Evolutionary conservation across 1,140 invertebrate species (phyloP).

Genomic region (Hypsibius dujardini): DNA sequence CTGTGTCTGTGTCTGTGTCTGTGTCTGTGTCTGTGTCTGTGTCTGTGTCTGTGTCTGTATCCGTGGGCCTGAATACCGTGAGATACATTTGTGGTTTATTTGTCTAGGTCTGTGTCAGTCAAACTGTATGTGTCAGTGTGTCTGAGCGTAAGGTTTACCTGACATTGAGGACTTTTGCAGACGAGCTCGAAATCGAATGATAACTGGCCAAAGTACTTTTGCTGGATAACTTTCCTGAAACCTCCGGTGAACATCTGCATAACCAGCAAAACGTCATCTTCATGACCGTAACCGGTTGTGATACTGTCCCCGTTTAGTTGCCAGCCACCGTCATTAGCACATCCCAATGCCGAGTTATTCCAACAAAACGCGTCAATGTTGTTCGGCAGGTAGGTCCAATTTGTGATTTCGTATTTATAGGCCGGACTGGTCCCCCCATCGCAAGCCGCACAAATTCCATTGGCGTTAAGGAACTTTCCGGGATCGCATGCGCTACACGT

Average conservation of each 20-base stretch:
- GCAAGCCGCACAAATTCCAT: slow-evolving; percentile 36
- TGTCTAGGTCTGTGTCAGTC: no score
- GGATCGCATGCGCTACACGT: slow-evolving; percentile 34
- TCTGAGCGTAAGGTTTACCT: background rate
- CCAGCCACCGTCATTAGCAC: slow-evolving; percentile 33
- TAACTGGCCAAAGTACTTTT: background rate
- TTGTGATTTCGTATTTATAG: slow-evolving; percentile 36
- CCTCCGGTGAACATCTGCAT: slow-evolving; percentile 36
- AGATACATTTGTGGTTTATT: no score
- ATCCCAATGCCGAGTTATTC: slow-evolving; percentile 20
- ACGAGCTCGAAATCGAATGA: background rate
- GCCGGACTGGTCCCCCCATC: slow-evolving; percentile 39
- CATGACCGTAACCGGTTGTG: slow-evolving; percentile 33
- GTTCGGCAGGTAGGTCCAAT: slow-evolving; percentile 40
- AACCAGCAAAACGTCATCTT: slow-evolving; percentile 36
- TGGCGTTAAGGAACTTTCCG: slow-evolving; percentile 25
- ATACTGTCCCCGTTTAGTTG: slow-evolving; percentile 35
- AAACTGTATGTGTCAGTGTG: no score
- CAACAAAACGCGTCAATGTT: slow-evolving; percentile 31
- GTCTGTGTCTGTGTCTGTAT: no score
- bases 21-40: no score
- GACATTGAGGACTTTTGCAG: background rate
- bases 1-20: no score
- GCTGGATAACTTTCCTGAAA: slow-evolving; percentile 27
- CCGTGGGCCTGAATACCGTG: no score